Base-by-base conservation (phyloP, 2,888 invertebrate genomes). In the Drosophila antonietae region DNA sequence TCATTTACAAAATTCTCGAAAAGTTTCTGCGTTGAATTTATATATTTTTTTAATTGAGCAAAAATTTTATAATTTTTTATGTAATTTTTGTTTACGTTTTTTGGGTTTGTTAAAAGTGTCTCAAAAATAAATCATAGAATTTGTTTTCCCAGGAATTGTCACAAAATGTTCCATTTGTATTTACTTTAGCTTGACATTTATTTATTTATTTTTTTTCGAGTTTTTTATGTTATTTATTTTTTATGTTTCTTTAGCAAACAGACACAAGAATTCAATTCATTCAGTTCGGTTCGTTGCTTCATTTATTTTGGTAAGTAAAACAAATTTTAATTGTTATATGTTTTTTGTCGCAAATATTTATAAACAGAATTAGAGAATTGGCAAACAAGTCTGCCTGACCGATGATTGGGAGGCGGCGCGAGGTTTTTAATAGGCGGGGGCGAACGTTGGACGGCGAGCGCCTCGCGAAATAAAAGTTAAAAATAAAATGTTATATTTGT, bases 401-500 rank as follows among this genome's bases (percentile, higher is more conserved):
- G 39, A 5, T 55, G 39, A 37, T 23, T 44, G 39, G 49, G 44
- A 39, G 56, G 53, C 37, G 41, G 51, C 51, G 59, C 55, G 46
- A n/a, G 47, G n/a, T 20, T 33, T 3, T 20, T 33, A 18, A 14
- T 1, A 51, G 51, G 51, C 51, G 51, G 35, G 51, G 51, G 51
- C 51, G 51, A 14, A 35, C 51, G 35, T 51, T 35, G 51, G 51
- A 31, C 51, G 51, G 51, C 51, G 33, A 51, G 35, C 62, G 67
- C 44, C 71, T 61, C 66, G 60, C 77, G 57, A 76, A 75, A 76
- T 79, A 64, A 76, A 78, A 64, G 63, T 78, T 79, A 73, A 62
- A 78, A 78, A 78, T 81, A 76, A 78, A 67, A 63, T 70, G 66
- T 75, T 87, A 68, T 73, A 83, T 73, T 78, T 83, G 81, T 75